phyloP scores from a whole-genome alignment of 2,888 invertebrate genomes.

The Mythimna impura region DNA sequence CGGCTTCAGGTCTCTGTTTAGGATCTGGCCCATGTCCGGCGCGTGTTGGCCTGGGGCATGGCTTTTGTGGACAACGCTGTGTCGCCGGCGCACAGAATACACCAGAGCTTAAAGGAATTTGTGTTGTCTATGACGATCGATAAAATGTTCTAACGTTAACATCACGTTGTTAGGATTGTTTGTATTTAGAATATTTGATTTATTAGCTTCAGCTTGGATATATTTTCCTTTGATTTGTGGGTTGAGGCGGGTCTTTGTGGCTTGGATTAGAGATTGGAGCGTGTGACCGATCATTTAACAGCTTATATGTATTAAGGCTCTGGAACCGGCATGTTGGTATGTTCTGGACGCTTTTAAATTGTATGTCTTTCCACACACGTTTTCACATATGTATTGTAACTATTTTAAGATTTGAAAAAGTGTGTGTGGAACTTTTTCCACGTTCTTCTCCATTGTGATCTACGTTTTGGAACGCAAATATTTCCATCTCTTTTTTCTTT shows the following conservation, averaged over 20 bases:
- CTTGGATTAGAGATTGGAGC: background rate
- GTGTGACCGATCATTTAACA: background rate
- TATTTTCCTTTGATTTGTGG: conserved; percentile 30
- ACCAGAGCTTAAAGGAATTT: conserved; percentile 63
- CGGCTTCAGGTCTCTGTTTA: conserved; percentile 56
- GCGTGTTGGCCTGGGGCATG: conserved; percentile 70
- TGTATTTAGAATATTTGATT: conserved; percentile 34
- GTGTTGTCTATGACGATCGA: conserved; percentile 50
- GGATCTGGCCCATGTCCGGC: conserved; percentile 68
- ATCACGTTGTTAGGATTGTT: conserved; percentile 46
- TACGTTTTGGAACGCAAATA: no score
- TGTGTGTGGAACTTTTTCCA: no score
- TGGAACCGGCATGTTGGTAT: no score
- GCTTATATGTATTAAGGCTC: no score
- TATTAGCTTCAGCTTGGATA: conserved; percentile 15
- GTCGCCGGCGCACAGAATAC: conserved; percentile 52
- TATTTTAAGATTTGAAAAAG: no score
- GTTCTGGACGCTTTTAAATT: no score
- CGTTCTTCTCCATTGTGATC: no score
- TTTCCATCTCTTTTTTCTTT: no score
- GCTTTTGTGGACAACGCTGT: conserved; percentile 66
- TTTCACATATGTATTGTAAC: no score
- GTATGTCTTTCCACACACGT: no score
- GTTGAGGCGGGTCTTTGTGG: background rate
- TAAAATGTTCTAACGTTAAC: conserved; percentile 46